Conservation (phyloP, 23 tunicate species). For the Styela plicata region DNA sequence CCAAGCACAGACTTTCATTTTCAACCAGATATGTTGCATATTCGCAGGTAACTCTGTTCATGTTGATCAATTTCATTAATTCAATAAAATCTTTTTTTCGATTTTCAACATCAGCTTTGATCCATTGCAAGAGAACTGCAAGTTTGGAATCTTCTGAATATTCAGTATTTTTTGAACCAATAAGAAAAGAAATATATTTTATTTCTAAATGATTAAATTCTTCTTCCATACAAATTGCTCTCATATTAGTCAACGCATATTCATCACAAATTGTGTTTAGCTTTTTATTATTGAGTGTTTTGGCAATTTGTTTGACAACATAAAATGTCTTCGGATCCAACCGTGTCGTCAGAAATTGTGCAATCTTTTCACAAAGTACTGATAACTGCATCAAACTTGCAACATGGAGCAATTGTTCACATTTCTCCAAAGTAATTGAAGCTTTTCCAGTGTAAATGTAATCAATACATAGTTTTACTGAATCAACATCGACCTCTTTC, state of each 20-base stretch:
- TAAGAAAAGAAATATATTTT: not conserved
- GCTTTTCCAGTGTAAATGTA: not conserved
- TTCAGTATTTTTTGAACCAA: not conserved
- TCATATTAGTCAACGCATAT: not conserved
- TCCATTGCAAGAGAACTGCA: not conserved
- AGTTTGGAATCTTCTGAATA: not conserved
- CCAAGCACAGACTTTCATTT: not conserved
- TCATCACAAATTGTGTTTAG: not conserved
- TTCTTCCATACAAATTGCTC: not conserved
- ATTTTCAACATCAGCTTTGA: not conserved
- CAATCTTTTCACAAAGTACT: not conserved
- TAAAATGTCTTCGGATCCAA: not conserved
- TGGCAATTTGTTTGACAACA: not conserved
- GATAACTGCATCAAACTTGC: not conserved
- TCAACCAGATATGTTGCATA: not conserved
- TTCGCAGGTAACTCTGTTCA: not conserved
- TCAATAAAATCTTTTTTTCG: not conserved
- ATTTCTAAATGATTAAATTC: not conserved
- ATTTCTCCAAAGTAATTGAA: not conserved
- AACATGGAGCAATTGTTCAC: not conserved
- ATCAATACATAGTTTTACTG: not conserved
- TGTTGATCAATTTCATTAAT: not conserved
- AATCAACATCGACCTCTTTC: not conserved
- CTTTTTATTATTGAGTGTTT: too few relatives aligned
- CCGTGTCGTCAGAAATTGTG: not conserved